phyloP scores from a whole-genome alignment of 2,797 vertebrate genomes.

The Thripadectes ignobilis region DNA sequence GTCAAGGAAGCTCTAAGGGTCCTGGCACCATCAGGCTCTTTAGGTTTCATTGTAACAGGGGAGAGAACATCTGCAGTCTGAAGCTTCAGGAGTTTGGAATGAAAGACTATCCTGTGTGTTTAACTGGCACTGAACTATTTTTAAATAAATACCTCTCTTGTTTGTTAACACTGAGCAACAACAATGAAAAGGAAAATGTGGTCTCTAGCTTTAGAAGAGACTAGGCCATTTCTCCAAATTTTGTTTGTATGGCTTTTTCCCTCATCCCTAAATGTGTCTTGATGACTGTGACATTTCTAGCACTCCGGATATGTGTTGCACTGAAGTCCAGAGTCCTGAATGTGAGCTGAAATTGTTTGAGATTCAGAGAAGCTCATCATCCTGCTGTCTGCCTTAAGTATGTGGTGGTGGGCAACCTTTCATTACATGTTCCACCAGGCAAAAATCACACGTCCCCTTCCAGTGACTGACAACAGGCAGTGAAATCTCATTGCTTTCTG shows the following conservation, averaged over 20 bases:
- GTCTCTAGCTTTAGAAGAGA: not conserved
- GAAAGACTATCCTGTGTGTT: not conserved
- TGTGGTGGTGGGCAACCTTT: not conserved
- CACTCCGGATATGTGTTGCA: not conserved
- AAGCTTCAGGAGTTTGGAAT: not conserved
- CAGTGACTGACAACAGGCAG: slow-evolving; percentile 10
- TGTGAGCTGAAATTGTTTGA: not conserved
- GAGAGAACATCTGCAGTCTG: slow-evolving; percentile 37
- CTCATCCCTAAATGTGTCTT: not conserved
- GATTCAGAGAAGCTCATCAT: slow-evolving; percentile 3
- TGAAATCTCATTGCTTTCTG: not conserved
- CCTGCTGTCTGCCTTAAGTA: not conserved
- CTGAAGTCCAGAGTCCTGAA: not conserved
- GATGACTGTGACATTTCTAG: not conserved
- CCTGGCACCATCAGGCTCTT: not conserved
- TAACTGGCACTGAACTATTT: not conserved
- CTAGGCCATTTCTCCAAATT: not conserved
- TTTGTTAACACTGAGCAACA: not conserved
- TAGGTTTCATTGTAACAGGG: slow-evolving; percentile 22
- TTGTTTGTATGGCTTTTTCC: not conserved
- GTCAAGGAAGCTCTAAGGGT: slow-evolving; percentile 12
- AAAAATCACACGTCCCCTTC: not conserved
- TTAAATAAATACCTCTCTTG: not conserved
- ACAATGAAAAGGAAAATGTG: not conserved
- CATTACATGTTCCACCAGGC: not conserved